Conservation (phyloP, 1,140 invertebrate genomes). For the Cotesia glomerata region DNA sequence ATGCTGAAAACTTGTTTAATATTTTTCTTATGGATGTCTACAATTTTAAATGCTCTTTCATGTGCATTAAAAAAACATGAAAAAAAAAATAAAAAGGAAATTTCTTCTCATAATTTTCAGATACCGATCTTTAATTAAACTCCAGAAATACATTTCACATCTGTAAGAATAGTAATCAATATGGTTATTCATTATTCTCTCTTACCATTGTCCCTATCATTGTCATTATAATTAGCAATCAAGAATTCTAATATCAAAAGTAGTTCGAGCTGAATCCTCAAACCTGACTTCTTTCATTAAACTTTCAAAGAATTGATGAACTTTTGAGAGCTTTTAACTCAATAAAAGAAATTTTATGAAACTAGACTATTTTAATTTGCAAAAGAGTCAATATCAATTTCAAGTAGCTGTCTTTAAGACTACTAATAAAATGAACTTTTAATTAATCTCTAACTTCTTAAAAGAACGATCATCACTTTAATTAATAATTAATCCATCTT, state of each 20-base stretch:
- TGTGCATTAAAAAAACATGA: too few relatives aligned
- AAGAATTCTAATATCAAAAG: background rate
- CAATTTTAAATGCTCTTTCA: too few relatives aligned
- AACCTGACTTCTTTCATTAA: slow-evolving; percentile 43
- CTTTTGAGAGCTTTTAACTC: background rate
- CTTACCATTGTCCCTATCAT: slow-evolving; percentile 1
- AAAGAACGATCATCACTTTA: too few relatives aligned
- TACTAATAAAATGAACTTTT: too few relatives aligned
- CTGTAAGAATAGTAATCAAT: background rate
- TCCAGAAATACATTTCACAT: too few relatives aligned
- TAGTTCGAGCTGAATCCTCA: background rate
- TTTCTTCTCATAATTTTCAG: too few relatives aligned
- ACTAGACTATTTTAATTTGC: background rate
- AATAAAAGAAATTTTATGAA: background rate
- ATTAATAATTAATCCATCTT: too few relatives aligned
- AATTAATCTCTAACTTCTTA: too few relatives aligned
- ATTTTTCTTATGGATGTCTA: background rate
- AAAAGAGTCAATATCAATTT: too few relatives aligned
- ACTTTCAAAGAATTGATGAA: slow-evolving; percentile 27
- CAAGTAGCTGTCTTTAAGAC: too few relatives aligned
- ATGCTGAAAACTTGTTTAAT: background rate
- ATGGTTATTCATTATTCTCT: background rate
- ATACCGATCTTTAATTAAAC: too few relatives aligned
- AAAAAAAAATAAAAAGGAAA: too few relatives aligned
- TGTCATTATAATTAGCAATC: slow-evolving; percentile 19